Percentiles rank a stretch among this genome's conserved stretches.
These are phyloP conservation scores for Euleptes europaea DNA, from an alignment of 2,113 vertebrate genomes.

Conservation along the genomic window DNA sequence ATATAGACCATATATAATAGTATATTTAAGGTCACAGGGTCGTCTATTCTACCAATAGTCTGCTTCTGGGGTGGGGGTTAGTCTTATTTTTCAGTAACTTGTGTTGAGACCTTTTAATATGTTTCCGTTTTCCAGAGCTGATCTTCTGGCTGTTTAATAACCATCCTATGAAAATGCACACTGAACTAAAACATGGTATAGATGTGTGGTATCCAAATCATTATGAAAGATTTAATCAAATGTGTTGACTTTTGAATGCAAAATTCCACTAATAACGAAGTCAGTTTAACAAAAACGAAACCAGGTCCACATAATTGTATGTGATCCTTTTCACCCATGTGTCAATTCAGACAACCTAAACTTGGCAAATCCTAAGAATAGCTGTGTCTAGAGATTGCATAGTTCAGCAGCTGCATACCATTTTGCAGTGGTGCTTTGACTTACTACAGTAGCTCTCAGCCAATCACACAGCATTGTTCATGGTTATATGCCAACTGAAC, in stretches of 20 bases:
- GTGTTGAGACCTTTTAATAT: constrained; percentile 18
- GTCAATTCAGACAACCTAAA: neutral
- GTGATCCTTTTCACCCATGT: neutral
- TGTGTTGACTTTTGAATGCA: neutral
- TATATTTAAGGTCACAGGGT: no score
- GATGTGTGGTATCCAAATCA: neutral
- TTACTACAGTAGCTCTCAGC: neutral
- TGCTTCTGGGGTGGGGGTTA: neutral
- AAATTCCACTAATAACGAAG: neutral
- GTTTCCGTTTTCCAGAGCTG: constrained; percentile 37
- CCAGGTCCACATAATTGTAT: neutral
- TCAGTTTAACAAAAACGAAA: neutral
- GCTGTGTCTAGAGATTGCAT: neutral
- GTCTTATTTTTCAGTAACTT: constrained; percentile 35
- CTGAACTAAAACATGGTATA: neutral
- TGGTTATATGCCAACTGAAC: neutral
- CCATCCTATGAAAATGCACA: constrained; percentile 17
- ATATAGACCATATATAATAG: neutral
- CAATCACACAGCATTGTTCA: neutral
- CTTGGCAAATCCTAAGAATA: neutral
- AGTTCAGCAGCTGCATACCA: neutral
- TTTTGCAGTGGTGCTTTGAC: neutral
- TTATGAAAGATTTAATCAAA: neutral
- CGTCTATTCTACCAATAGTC: no score
- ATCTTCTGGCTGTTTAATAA: constrained; percentile 33